Conservation (phyloP, 2,113 vertebrate species). For the Silurus asotus region DNA sequence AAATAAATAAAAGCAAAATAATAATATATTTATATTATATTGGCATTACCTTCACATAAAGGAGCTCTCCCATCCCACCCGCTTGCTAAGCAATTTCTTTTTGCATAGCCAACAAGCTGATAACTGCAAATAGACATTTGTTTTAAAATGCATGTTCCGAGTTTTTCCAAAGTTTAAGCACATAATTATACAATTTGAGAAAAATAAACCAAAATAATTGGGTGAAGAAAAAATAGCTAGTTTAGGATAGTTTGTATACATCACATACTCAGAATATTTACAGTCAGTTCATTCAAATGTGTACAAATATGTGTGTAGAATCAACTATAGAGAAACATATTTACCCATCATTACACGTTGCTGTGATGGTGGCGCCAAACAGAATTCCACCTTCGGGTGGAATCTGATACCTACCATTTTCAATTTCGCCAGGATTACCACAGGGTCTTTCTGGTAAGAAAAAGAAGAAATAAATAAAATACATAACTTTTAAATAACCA, state of each 20-base stretch:
- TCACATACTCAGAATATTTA: neutral
- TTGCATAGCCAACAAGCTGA: accelerated
- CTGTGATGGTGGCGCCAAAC: constrained; percentile 40
- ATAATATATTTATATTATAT: neutral
- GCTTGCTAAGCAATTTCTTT: accelerated
- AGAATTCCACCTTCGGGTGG: neutral
- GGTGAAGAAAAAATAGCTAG: neutral
- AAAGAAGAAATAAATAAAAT: neutral
- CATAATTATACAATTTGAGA: neutral
- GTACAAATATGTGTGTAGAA: neutral
- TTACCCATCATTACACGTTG: constrained; percentile 46
- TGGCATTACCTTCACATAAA: constrained; percentile 60
- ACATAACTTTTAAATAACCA: too few relatives aligned
- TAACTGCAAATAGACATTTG: constrained; percentile 34
- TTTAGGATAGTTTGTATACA: neutral
- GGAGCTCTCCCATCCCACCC: constrained; percentile 52
- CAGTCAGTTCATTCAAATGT: neutral
- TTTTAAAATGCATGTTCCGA: neutral
- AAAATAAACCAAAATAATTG: neutral
- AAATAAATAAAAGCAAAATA: too few relatives aligned
- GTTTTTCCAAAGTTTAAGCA: neutral
- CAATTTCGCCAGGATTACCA: constrained; percentile 10
- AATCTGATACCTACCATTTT: constrained; percentile 25
- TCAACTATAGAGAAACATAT: neutral
- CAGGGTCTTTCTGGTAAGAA: constrained; percentile 43